Percentiles rank a stretch among this genome's conserved stretches.
phyloP scores from a whole-genome alignment of 2,888 invertebrate species.

The Ormyrus nitidulus region DNA sequence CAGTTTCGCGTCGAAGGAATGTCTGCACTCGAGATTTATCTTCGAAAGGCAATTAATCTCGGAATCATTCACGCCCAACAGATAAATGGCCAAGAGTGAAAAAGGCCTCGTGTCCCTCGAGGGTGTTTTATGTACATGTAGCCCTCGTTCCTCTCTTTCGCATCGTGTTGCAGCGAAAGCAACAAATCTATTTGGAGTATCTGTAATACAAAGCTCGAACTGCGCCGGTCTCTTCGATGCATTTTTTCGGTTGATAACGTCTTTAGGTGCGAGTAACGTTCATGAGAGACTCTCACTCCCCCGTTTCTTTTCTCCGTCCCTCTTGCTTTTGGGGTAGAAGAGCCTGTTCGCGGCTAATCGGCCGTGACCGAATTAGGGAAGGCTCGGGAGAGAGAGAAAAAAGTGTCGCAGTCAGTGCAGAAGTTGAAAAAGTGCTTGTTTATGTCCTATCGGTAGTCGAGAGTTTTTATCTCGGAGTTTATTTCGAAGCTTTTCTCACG shows the following conservation, averaged over 20 bases:
- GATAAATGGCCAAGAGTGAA: conserved; percentile 37
- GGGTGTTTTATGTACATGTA: neutral
- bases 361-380: conserved; percentile 32
- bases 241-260: conserved; percentile 25
- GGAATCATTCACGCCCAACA: conserved; percentile 26
- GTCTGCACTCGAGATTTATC: neutral
- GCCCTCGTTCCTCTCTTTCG: neutral
- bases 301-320: too few relatives aligned
- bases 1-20: neutral
- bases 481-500: too few relatives aligned
- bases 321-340: neutral
- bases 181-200: too few relatives aligned
- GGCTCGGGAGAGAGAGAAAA: neutral
- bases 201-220: neutral
- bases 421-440: conserved; percentile 19
- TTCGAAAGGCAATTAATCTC: conserved; percentile 21
- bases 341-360: conserved; percentile 35
- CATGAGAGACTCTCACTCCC: neutral
- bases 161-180: too few relatives aligned
- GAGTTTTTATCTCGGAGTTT: too few relatives aligned
- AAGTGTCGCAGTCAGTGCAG: neutral
- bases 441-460: neutral
- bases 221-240: neutral
- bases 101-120: neutral
- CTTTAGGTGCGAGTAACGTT: neutral